Evolutionary conservation across 2,113 vertebrate genomes (phyloP).

Genomic region (Thunnus maccoyii): DNA sequence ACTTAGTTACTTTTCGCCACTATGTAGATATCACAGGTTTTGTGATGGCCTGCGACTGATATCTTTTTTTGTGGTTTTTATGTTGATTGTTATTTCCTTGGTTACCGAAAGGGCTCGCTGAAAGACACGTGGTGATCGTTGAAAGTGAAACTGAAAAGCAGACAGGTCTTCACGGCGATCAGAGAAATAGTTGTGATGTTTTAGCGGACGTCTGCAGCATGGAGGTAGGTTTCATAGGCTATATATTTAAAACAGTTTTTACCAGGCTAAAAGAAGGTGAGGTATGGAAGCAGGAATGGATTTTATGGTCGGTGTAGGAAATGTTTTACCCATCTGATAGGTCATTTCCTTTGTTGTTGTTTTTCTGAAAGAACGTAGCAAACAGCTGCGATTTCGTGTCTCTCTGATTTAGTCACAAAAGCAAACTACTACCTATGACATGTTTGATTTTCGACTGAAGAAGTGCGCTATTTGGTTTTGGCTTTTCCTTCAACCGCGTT

Average conservation of each 20-base stretch:
- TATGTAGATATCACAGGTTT: no score
- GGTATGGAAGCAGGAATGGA: no score
- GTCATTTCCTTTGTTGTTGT: neutral
- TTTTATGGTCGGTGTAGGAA: no score
- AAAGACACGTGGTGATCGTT: neutral
- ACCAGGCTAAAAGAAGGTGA: neutral
- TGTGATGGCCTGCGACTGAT: no score
- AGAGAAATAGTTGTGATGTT: neutral
- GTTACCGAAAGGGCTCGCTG: neutral
- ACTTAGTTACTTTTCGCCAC: no score
- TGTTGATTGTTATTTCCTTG: neutral
- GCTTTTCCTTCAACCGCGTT: no score
- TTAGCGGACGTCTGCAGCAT: neutral
- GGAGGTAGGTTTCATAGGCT: conserved; percentile 1
- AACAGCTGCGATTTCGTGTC: no score
- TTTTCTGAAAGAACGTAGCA: neutral
- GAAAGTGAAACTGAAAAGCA: conserved; percentile 15
- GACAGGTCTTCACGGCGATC: no score
- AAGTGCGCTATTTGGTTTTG: no score
- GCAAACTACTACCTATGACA: neutral
- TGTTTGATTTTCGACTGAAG: neutral
- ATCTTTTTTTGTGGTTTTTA: no score
- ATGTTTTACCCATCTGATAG: no score
- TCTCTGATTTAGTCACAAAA: neutral
- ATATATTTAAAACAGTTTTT: no score